Evolutionary conservation across 2,113 vertebrate species (phyloP), one percentile per base, ranked within the genome.

Genomic region (Loxodonta africana): DNA sequence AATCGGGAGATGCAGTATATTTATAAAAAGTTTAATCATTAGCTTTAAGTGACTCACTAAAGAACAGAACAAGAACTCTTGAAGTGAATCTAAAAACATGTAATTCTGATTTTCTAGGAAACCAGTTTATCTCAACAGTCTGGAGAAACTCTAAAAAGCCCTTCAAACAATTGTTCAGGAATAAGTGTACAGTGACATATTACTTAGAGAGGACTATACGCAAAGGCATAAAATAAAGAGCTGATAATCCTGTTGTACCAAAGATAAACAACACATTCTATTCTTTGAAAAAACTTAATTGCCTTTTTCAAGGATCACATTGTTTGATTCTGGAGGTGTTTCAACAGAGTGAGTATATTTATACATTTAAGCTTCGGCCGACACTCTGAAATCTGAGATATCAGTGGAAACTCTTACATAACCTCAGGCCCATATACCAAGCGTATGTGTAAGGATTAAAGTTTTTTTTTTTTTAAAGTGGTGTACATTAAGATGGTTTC

Each of bases 21-120:
- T 90, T 90, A 83, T 65, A 63, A 92, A 91, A 96, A 51, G 17
- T 73, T 73, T 60, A 96, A 95, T 91, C 1, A 69, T 84, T 93
- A 73, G 14, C 78, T 96, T 73, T 90, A 96, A 95, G 93, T 60
- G n/a, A 82, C 6, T 25, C 41, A 73, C 33, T 69, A 21, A 88
- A 95, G 77, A 89, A 86, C 11, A 96, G 23, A 94, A 20, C 11
- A 83, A 91, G 30, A 76, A 90, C 25, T 11, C 80, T 78, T 93
- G 0, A 51, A 91, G 41, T 91, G 15, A 84, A 15, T 88, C 51
- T 65, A 80, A 83, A 91, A 74, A 78, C 57, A 89, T 6, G 23
- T 71, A 74, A 63, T 63, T 69, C 33, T 74, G 26, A 92, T 62
- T 53, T 95, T 90, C 93, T 62, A 85, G 57, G 44, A 94, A 96